Conservation (phyloP, 2,888 invertebrate species). For the Amiota communis region DNA sequence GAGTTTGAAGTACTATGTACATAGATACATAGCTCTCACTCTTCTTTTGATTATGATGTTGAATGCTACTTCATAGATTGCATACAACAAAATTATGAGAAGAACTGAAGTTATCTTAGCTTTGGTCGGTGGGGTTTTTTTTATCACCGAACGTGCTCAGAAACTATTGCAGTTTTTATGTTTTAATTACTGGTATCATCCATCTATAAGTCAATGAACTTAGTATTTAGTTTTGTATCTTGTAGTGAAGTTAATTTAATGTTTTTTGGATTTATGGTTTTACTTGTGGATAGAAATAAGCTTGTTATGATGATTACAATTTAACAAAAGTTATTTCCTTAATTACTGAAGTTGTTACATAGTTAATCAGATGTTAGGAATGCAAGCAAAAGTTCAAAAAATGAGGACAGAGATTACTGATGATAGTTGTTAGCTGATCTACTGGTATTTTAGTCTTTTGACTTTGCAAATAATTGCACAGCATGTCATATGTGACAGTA, state of each 20-base stretch:
- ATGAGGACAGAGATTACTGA: no score
- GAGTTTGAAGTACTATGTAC: no score
- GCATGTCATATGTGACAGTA: no score
- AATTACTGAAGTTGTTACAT: no score
- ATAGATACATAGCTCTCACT: no score
- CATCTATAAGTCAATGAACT: conserved; percentile 10
- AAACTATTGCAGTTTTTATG: neutral
- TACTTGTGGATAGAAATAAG: conserved; percentile 7
- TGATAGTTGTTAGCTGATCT: no score
- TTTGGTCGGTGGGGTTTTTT: neutral
- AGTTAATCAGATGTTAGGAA: no score
- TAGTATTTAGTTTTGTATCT: neutral
- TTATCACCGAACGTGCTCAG: conserved; percentile 18
- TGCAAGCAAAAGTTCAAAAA: no score
- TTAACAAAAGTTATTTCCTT: neutral
- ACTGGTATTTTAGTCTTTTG: no score
- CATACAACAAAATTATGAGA: neutral
- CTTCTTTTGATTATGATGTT: no score
- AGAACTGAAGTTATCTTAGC: neutral
- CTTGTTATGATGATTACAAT: neutral
- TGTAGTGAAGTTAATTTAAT: no score
- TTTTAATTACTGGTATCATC: neutral
- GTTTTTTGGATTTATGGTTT: conserved; percentile 9
- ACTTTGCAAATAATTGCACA: no score
- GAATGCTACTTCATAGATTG: neutral